Conservation (phyloP, 2,113 vertebrate species). For the Mormyrus lacerda region DNA sequence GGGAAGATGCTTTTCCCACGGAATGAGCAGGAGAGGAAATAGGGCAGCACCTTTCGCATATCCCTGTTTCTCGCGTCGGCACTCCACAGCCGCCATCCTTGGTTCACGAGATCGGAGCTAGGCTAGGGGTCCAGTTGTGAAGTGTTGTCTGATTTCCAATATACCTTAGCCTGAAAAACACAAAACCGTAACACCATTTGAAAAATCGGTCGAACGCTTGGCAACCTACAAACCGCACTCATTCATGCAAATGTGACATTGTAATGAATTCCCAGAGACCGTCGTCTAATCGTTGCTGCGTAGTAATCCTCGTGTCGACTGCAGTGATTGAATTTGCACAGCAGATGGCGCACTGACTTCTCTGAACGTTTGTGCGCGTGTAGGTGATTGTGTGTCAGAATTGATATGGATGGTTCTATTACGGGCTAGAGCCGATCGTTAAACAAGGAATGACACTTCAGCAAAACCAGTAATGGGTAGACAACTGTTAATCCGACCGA, state of each 20-base stretch:
- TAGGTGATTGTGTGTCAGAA: not conserved
- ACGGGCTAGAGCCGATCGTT: not conserved
- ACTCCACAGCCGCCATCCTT: not conserved
- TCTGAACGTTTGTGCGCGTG: not conserved
- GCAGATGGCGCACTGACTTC: slow-evolving; percentile 30
- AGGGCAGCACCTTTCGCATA: not conserved
- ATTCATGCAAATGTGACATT: not conserved
- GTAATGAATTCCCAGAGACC: not conserved
- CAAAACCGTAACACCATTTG: not conserved
- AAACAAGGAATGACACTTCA: not conserved
- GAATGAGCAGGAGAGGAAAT: not conserved
- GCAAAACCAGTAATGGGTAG: not conserved
- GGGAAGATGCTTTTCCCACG: not conserved
- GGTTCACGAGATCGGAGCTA: not conserved
- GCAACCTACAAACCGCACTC: not conserved
- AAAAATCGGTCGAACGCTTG: not conserved
- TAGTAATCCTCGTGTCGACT: not conserved
- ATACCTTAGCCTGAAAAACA: not conserved
- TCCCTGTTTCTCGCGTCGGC: not conserved
- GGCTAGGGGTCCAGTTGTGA: not conserved
- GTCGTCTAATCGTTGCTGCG: not conserved
- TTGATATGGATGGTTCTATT: slow-evolving; percentile 5
- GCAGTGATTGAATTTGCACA: slow-evolving; percentile 4
- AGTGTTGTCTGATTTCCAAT: not conserved
- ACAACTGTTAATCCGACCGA: not conserved